phyloP scores from a whole-genome alignment of 2,797 vertebrate genomes.

The Spinibarbus caldwelli region DNA sequence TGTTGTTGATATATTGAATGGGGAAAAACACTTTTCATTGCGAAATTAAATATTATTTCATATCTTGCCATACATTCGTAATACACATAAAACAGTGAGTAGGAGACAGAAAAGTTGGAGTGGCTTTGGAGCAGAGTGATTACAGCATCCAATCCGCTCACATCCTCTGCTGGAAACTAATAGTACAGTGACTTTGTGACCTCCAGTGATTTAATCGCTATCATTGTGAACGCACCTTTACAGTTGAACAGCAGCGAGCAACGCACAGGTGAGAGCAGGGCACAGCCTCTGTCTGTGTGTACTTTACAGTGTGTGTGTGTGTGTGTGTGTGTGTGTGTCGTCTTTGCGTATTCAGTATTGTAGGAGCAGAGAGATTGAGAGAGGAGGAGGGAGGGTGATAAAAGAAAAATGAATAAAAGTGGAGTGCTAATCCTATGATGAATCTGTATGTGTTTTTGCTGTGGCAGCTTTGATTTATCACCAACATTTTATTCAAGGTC shows the following conservation, averaged over 20 bases:
- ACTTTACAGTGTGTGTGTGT: slow-evolving; percentile 20
- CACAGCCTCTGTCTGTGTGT: neutral
- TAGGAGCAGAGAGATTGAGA: slow-evolving; percentile 52
- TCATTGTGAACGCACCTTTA: neutral
- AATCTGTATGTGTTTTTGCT: slow-evolving; percentile 79
- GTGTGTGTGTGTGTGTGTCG: neutral
- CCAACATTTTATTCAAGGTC: slow-evolving; percentile 78
- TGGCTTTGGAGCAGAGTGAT: neutral
- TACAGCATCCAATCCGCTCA: neutral
- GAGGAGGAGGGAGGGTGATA: slow-evolving; percentile 16
- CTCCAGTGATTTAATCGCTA: slow-evolving; percentile 27
- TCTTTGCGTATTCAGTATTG: slow-evolving; percentile 19
- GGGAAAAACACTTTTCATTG: neutral
- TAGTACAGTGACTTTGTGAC: slow-evolving; percentile 22
- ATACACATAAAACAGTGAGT: neutral
- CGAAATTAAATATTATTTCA: neutral
- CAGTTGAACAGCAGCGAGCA: neutral
- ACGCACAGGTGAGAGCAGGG: slow-evolving; percentile 3
- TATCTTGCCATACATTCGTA: neutral
- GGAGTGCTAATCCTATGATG: slow-evolving; percentile 75
- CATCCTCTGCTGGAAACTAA: neutral
- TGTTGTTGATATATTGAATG: neutral
- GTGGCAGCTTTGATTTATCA: slow-evolving; percentile 80
- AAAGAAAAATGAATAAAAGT: slow-evolving; percentile 73
- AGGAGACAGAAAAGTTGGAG: neutral